These are phyloP conservation scores for Cryptotis parvus DNA, from an alignment of 2,113 vertebrate species.

Conservation along the genomic window DNA sequence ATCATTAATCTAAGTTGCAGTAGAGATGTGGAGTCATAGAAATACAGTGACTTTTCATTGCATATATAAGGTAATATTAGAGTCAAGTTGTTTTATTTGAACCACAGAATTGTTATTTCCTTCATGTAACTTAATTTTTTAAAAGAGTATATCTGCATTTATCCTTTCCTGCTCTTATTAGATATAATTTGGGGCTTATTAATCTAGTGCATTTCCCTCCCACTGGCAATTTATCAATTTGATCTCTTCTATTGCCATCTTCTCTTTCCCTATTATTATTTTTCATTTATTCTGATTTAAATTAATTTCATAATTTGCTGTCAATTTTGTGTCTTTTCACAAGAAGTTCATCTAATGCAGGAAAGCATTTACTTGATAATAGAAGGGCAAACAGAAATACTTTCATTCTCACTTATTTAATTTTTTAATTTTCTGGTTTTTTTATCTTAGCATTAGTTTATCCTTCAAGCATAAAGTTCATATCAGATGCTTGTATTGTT, in stretches of 20 bases:
- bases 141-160: neutral
- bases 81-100: neutral
- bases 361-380: neutral
- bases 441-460: conserved; percentile 25
- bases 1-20: neutral
- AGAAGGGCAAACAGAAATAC: neutral
- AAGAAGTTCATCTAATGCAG: neutral
- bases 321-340: neutral
- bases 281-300: neutral
- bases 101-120: neutral
- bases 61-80: neutral
- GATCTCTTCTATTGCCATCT: neutral
- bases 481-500: conserved; percentile 6
- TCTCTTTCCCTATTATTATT: neutral
- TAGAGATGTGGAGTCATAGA: neutral
- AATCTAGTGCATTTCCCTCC: neutral
- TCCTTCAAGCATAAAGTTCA: neutral
- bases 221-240: neutral
- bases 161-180: neutral
- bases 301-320: conserved; percentile 39
- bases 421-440: conserved; percentile 45
- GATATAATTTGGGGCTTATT: neutral
- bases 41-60: neutral
- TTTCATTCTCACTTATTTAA: conserved; percentile 17
- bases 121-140: neutral